Percentiles rank a stretch among this genome's conserved stretches.
Evolutionary conservation across 1,140 invertebrate species (phyloP).

Genomic region (Dendroctonus ponderosae): DNA sequence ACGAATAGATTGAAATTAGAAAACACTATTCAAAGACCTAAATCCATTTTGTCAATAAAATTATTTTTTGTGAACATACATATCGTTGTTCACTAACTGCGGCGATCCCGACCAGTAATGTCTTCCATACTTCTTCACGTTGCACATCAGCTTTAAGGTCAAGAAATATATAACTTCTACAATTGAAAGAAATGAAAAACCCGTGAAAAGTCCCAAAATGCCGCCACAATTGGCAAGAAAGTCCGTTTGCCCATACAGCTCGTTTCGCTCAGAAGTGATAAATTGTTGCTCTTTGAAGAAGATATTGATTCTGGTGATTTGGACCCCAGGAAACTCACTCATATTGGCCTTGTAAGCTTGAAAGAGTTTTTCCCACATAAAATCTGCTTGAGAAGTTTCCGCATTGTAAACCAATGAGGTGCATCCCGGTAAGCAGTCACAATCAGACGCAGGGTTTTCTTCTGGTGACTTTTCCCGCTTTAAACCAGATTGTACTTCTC

Average conservation of each 20-base stretch:
- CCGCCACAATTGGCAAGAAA: constrained; percentile 68
- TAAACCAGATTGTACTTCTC: constrained; percentile 54
- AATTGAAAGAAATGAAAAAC: constrained; percentile 65
- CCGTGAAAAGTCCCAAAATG: constrained; percentile 64
- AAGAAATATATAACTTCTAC: constrained; percentile 67
- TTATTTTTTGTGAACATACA: constrained; percentile 38
- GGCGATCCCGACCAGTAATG: constrained; percentile 47
- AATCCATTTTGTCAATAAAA: no score
- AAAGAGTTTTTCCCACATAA: constrained; percentile 47
- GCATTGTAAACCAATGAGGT: constrained; percentile 66
- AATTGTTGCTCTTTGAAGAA: constrained; percentile 66
- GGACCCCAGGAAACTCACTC: constrained; percentile 49
- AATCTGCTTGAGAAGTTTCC: constrained; percentile 66
- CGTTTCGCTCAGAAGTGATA: constrained; percentile 61
- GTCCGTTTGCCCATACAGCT: constrained; percentile 63
- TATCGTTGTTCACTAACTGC: constrained; percentile 40
- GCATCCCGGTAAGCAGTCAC: constrained; percentile 67
- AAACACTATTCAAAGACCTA: no score
- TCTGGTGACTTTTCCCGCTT: constrained; percentile 13
- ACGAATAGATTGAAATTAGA: no score
- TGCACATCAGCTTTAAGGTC: constrained; percentile 54
- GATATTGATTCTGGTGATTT: constrained; percentile 51
- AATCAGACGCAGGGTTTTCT: constrained; percentile 44
- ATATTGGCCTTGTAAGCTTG: constrained; percentile 42
- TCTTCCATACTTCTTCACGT: constrained; percentile 43